Base-by-base conservation (phyloP, 2,113 vertebrate species). In the Cyprinodon tularosa region DNA sequence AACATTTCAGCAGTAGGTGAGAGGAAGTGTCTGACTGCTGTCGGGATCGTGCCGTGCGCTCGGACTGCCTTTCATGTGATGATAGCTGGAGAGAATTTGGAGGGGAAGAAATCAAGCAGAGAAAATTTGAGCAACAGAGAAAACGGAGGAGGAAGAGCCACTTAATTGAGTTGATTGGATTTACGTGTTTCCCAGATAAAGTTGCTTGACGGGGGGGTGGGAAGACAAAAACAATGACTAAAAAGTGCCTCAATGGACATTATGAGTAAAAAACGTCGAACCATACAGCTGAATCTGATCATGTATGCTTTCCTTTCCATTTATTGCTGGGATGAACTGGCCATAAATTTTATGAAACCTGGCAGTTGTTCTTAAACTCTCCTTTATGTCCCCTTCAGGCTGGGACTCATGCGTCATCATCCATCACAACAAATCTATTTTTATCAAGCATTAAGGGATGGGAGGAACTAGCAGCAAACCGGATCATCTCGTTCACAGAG, bases 151-250 rank as follows among this genome's bases (percentile, higher is more conserved):
- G 13, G 39, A 68, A 73, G 68, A 68, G 74, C 61, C 71, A 72
- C 63, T 80, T 89, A 87, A 88, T 77, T 86, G 76, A 84, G 73
- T 65, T 12, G 22, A 71, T 81, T 82, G 29, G 29, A 50, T 86
- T 88, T 71, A 69, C 53, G 13, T 63, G 81, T 76, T 81, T 64
- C 73, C 57, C 4, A 1, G 62, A 76, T 72, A 61, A 63, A 64
- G 22, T 17, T 64, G 68, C 29, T 29, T 29, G 29, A 1, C 29
- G 37, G 0, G 42, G 60, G 4, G 36, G 78, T 3, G 20, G 53
- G 38, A 67, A 78, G 65, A 53, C 17, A 2, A 53, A n/a, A n/a
- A 57, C 7, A 20, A n/a, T 57, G 17, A 57, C 20, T 14, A 39
- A 53, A 40, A 7, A 57, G 53, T 68, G 45, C 60, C 39, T 29